These are phyloP conservation scores for Solenopsis invicta DNA, from an alignment of 1,140 invertebrate genomes.

Conservation along the genomic window DNA sequence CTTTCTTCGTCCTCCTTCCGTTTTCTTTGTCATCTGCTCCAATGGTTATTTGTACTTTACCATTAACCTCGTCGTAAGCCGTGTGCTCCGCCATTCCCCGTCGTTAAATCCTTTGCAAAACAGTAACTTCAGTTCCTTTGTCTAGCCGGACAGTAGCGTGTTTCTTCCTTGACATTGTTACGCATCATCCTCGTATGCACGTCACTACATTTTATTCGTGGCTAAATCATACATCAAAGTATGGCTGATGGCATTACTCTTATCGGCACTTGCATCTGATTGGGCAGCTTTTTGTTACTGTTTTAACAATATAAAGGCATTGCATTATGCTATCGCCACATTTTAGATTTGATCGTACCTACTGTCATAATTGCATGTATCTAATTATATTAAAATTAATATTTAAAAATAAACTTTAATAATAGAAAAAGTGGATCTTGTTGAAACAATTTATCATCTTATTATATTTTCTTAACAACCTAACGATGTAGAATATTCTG, in stretches of 20 bases:
- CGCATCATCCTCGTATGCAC: constrained; percentile 14
- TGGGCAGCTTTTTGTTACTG: neutral
- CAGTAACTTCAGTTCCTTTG: constrained; percentile 44
- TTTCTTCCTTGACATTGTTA: constrained; percentile 58
- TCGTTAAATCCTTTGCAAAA: constrained; percentile 57
- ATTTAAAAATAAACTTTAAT: neutral
- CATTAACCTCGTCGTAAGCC: constrained; percentile 47
- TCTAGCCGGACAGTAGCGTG: constrained; percentile 30
- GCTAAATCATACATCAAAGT: constrained; percentile 4
- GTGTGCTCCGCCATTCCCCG: constrained; percentile 21
- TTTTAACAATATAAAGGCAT: constrained; percentile 3
- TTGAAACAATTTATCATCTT: neutral
- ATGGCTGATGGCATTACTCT: constrained; percentile 11
- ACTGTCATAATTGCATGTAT: neutral
- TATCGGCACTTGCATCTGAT: neutral
- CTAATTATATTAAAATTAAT: neutral
- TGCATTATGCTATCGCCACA: neutral
- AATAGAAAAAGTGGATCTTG: neutral
- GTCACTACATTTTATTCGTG: constrained; percentile 40
- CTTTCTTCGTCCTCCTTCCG: neutral
- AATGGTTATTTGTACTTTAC: constrained; percentile 42
- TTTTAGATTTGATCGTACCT: neutral
- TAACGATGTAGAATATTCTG: constrained; percentile 4
- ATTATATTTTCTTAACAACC: neutral
- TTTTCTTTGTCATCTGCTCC: constrained; percentile 5